phyloP scores from a whole-genome alignment of 2,113 vertebrate genomes.

The Todiramphus saurophagus region DNA sequence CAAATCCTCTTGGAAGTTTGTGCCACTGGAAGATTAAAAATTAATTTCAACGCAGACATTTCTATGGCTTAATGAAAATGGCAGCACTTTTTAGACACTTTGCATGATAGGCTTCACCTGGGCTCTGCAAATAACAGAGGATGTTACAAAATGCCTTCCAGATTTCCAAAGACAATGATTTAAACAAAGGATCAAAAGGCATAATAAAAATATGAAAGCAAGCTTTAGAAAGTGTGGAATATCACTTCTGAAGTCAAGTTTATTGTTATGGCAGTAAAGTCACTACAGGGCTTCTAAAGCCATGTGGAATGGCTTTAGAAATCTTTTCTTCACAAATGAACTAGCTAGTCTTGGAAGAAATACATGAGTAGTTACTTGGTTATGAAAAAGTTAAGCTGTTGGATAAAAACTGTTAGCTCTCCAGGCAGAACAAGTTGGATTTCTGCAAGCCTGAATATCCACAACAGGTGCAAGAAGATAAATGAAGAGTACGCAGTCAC shows the following conservation, averaged over 20 bases:
- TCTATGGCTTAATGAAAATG: conserved; percentile 20
- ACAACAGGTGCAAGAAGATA: background rate
- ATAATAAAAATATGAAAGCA: background rate
- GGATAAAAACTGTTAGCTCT: background rate
- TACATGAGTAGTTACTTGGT: background rate
- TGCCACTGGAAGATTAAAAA: conserved; percentile 18
- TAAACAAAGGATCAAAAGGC: conserved; percentile 31
- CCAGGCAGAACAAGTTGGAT: background rate
- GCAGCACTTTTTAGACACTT: background rate
- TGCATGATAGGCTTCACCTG: background rate
- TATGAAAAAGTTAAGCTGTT: background rate
- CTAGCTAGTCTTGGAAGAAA: background rate
- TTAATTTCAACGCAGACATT: conserved; percentile 4
- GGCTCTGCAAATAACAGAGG: background rate
- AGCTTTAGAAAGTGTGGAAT: background rate
- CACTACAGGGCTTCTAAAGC: background rate
- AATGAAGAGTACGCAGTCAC: background rate
- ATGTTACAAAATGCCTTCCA: background rate
- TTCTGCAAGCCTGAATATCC: background rate
- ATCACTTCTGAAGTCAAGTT: background rate
- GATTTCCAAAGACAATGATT: conserved; percentile 4
- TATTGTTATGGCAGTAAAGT: background rate
- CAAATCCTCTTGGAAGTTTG: background rate
- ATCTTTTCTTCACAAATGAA: background rate
- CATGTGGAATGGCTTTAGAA: background rate